Evolutionary conservation across 1,140 invertebrate genomes (phyloP).

Genomic region (Mizuhopecten yessoensis): DNA sequence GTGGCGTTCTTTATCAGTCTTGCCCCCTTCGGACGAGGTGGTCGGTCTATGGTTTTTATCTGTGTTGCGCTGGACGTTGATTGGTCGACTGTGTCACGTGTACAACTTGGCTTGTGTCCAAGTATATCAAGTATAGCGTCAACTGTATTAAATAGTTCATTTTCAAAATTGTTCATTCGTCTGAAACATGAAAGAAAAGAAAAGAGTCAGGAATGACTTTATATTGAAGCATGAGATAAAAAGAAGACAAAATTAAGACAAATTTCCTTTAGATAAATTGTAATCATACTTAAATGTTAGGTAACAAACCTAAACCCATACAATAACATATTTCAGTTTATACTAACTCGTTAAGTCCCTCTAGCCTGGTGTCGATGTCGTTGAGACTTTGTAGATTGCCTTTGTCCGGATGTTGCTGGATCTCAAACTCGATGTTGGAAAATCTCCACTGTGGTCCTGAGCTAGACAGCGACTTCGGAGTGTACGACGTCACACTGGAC

Average conservation of each 20-base stretch:
- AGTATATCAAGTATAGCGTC: slow-evolving; percentile 80
- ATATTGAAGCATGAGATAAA: too few species aligned
- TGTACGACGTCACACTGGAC: slow-evolving; percentile 77
- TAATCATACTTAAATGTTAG: too few species aligned
- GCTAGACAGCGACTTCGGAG: slow-evolving; percentile 78
- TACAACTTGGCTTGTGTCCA: slow-evolving; percentile 78
- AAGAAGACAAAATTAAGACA: too few species aligned
- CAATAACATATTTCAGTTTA: too few species aligned
- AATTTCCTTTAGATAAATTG: too few species aligned
- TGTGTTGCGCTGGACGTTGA: slow-evolving; percentile 46
- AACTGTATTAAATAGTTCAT: slow-evolving; percentile 79
- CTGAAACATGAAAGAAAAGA: slow-evolving; percentile 70
- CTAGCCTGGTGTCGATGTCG: slow-evolving; percentile 77
- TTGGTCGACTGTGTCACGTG: slow-evolving; percentile 53
- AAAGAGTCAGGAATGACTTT: too few species aligned
- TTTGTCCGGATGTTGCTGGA: slow-evolving; percentile 66
- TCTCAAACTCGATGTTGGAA: slow-evolving; percentile 72
- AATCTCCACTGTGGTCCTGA: slow-evolving; percentile 74
- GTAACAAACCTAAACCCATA: too few species aligned
- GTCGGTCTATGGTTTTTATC: slow-evolving; percentile 57
- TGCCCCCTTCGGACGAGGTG: slow-evolving; percentile 63
- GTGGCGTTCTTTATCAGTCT: slow-evolving; percentile 65
- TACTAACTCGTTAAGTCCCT: slow-evolving; percentile 76
- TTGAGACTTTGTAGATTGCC: slow-evolving; percentile 65
- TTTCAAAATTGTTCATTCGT: slow-evolving; percentile 81